Conservation (phyloP, 2,797 vertebrate genomes). For the Decapterus maruadsi region DNA sequence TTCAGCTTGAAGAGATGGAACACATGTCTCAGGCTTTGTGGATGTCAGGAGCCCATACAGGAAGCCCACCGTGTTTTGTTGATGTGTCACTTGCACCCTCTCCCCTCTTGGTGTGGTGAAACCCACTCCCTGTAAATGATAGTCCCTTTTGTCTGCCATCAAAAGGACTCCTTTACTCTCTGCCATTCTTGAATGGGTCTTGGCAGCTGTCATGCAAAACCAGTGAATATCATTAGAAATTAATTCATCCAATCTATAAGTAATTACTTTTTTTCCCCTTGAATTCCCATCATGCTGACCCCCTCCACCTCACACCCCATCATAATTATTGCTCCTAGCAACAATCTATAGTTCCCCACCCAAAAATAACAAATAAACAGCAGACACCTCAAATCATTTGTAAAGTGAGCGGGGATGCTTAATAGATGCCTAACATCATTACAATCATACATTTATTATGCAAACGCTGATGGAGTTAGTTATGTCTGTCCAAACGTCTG, state of each 20-base stretch:
- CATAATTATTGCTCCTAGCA: constrained; percentile 91
- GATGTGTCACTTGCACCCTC: constrained; percentile 92
- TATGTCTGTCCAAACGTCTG: constrained; percentile 86
- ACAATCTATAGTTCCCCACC: constrained; percentile 85
- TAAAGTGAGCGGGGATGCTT: constrained; percentile 85
- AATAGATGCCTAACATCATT: constrained; percentile 87
- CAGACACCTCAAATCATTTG: constrained; percentile 87
- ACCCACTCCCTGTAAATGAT: constrained; percentile 89
- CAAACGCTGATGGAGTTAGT: constrained; percentile 88
- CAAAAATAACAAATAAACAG: constrained; percentile 89
- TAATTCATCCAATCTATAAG: constrained; percentile 91
- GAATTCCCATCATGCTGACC: constrained; percentile 60
- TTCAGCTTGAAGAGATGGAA: constrained; percentile 81
- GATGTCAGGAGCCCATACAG: constrained; percentile 88
- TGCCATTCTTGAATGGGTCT: constrained; percentile 83
- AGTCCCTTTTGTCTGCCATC: constrained; percentile 89
- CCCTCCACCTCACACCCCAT: constrained; percentile 77
- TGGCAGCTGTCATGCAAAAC: constrained; percentile 92
- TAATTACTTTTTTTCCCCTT: constrained; percentile 84
- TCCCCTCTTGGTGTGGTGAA: constrained; percentile 85
- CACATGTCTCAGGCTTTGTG: constrained; percentile 90
- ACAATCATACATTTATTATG: constrained; percentile 88
- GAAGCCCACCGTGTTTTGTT: constrained; percentile 89
- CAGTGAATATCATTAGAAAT: constrained; percentile 90
- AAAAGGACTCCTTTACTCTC: constrained; percentile 87